Percentiles rank a stretch among this genome's conserved stretches.
Conservation (phyloP, 2,113 vertebrate species). For the Alouatta palliata region DNA sequence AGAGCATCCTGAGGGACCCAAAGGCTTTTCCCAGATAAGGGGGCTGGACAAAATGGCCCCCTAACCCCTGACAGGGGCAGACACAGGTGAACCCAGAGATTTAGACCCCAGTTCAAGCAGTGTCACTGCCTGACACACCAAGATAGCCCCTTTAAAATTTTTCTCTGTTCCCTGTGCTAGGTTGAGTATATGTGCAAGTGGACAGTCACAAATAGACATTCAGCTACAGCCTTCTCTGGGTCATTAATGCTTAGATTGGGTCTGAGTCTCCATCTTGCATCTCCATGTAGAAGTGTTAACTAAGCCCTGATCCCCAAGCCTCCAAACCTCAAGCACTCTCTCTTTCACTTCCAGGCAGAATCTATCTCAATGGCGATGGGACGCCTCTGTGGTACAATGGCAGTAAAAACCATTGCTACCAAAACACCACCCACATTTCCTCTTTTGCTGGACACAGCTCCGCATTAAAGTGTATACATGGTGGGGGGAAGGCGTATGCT, state of each 20-base stretch:
- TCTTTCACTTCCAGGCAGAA: constrained; percentile 20
- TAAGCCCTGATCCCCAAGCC: not conserved
- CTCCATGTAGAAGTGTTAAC: not conserved
- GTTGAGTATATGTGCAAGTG: fast-evolving
- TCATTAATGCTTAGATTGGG: not conserved
- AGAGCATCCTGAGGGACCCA: not conserved
- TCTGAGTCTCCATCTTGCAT: not conserved
- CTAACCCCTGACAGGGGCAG: not conserved
- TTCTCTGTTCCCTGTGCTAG: not conserved
- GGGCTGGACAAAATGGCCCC: not conserved
- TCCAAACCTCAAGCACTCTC: not conserved
- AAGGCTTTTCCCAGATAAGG: not conserved
- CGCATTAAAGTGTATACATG: not conserved
- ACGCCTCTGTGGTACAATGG: not conserved
- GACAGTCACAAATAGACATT: fast-evolving
- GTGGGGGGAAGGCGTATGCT: not conserved
- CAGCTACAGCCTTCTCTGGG: not conserved
- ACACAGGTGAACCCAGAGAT: not conserved
- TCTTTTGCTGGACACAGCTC: constrained; percentile 11
- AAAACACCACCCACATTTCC: not conserved
- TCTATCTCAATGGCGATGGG: not conserved
- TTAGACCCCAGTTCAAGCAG: not conserved
- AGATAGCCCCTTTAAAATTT: not conserved
- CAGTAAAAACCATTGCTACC: not conserved
- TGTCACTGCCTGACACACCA: not conserved